Evolutionary conservation across 2,888 invertebrate genomes (phyloP).

Genomic region (Pammene aurita): DNA sequence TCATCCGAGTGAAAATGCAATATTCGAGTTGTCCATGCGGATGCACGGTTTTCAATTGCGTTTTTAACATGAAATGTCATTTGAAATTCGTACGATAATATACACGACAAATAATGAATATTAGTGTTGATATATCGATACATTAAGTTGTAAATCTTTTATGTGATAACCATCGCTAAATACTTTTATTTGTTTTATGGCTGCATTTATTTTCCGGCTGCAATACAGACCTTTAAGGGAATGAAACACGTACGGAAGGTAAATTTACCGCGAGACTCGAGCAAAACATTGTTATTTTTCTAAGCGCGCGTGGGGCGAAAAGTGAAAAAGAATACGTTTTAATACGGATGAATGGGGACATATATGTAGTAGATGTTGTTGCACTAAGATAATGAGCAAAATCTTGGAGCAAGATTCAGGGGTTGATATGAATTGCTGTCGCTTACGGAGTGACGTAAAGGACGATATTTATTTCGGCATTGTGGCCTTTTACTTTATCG

Average conservation of each 20-base stretch:
- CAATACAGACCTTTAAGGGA: conserved; percentile 36
- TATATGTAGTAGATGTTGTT: conserved; percentile 19
- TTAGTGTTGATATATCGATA: neutral
- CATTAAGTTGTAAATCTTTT: neutral
- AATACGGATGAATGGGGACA: conserved; percentile 34
- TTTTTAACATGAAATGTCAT: conserved; percentile 49
- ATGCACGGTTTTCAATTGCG: conserved; percentile 69
- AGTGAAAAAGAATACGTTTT: conserved; percentile 36
- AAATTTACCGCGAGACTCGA: conserved; percentile 39
- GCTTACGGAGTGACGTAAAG: neutral
- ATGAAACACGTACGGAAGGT: conserved; percentile 40
- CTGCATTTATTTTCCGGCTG: conserved; percentile 26
- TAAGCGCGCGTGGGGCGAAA: conserved; percentile 28
- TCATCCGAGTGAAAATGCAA: conserved; percentile 78
- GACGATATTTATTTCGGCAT: neutral
- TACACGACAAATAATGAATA: neutral
- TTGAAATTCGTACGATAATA: conserved; percentile 24
- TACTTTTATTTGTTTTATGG: conserved; percentile 16
- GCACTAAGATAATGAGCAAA: conserved; percentile 36
- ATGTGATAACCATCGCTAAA: conserved; percentile 5
- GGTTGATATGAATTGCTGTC: conserved; percentile 41
- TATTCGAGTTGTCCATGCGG: conserved; percentile 72
- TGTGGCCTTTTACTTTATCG: conserved; percentile 17
- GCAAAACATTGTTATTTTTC: conserved; percentile 37
- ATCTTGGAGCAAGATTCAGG: conserved; percentile 42